A percentile compares a stretch with the other conserved stretches of the same genome.
Conservation (phyloP, 2,113 vertebrate genomes). For the Spermophilus dauricus region DNA sequence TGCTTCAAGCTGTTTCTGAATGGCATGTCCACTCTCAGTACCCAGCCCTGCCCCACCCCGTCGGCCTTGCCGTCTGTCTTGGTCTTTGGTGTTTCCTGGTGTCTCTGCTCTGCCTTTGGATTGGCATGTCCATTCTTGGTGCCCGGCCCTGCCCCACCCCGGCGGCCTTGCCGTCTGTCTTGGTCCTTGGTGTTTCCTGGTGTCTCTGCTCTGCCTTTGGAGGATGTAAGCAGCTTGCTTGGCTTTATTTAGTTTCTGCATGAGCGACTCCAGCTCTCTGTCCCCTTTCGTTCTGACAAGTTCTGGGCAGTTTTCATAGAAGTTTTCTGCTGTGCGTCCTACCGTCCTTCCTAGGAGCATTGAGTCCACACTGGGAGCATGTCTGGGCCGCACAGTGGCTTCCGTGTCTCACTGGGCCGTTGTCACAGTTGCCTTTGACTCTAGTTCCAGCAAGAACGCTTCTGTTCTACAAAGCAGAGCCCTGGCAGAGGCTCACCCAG, state of each 20-base stretch:
- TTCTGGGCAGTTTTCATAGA: background rate
- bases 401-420: background rate
- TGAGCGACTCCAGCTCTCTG: background rate
- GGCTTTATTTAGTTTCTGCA: conserved; percentile 34
- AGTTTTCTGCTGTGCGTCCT: background rate
- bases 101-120: background rate
- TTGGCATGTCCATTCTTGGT: too few relatives aligned
- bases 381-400: background rate
- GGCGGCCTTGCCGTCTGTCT: background rate
- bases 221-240: background rate
- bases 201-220: background rate
- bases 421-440: background rate
- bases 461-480: background rate
- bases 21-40: too few relatives aligned
- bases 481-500: too few relatives aligned
- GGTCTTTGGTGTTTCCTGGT: background rate
- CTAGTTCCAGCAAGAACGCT: background rate
- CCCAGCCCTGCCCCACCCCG: too few relatives aligned
- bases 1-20: background rate
- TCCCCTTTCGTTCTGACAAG: background rate
- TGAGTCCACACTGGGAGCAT: background rate
- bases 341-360: background rate
- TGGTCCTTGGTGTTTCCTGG: background rate
- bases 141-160: too few relatives aligned
- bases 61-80: background rate